Percentiles rank a stretch among this genome's conserved stretches.
Evolutionary conservation across 1,140 invertebrate species (phyloP).

Genomic region (Scaptomyza hsui): DNA sequence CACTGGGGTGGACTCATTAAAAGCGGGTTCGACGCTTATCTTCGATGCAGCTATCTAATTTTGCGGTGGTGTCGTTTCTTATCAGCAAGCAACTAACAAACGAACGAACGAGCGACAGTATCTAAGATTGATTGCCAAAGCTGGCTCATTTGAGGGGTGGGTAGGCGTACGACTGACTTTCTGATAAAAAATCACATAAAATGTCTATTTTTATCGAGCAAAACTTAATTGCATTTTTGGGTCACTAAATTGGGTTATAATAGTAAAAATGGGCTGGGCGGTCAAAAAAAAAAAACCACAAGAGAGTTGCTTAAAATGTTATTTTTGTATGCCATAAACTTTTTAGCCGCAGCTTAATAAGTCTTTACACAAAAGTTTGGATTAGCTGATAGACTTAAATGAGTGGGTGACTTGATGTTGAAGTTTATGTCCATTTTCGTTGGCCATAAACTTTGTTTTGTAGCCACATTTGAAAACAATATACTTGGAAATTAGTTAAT

Average conservation of each 20-base stretch:
- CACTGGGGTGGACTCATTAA: slow-evolving; percentile 62
- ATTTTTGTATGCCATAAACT: background rate
- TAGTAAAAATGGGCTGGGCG: slow-evolving; percentile 41
- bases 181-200: slow-evolving; percentile 73
- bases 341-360: slow-evolving; percentile 10
- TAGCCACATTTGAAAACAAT: slow-evolving; percentile 30
- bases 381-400: background rate
- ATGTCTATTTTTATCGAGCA: slow-evolving; percentile 73
- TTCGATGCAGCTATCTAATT: slow-evolving; percentile 69
- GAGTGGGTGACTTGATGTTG: slow-evolving; percentile 26
- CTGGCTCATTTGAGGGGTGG: slow-evolving; percentile 33
- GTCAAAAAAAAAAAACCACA: slow-evolving; percentile 7
- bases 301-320: background rate
- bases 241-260: slow-evolving; percentile 67
- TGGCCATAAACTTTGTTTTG: slow-evolving; percentile 30
- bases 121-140: slow-evolving; percentile 73
- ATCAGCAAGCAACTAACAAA: slow-evolving; percentile 56
- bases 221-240: slow-evolving; percentile 77
- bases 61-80: slow-evolving; percentile 75
- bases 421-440: slow-evolving; percentile 6
- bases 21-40: slow-evolving; percentile 66
- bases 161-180: slow-evolving; percentile 26
- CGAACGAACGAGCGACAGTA: slow-evolving; percentile 65
- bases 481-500: slow-evolving; percentile 23
- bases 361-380: background rate